Evolutionary conservation across 53 echinoderm and acorn worm genomes (phyloP), one percentile per base, ranked within the genome.

Genomic region (Temnopleurus reevesii): DNA sequence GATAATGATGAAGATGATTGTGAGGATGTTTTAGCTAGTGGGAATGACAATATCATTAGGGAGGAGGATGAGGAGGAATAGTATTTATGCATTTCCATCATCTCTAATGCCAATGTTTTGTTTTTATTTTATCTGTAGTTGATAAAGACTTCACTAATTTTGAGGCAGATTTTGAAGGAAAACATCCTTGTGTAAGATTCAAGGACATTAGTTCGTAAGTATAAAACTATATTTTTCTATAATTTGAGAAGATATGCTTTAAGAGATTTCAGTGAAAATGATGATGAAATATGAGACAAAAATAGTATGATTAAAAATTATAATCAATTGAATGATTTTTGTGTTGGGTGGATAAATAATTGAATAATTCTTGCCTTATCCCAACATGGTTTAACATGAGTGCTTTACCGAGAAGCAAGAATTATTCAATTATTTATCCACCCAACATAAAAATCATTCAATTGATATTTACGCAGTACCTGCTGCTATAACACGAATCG

Each of bases 171-270:
- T 97, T 97, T 96, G 94, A 94, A 59, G 93, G 89, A 7, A 95
- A 94, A 76, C 94, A 94, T 89, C 98, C 98, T 34, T 93, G 94
- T 77, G 92, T 97, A 33, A 46, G 89, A 41, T 97, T 97, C 83
- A 94, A 27, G 15, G 95, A 97, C 71, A 90, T 86, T 34, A 53
- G 93, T 86, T 94, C 93, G 98, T 97, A 76, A 89, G 91, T 90
- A 21, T 3, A 79, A 26, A 79, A 18, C 59, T 9, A 41, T 26
- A 5, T n/a, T 66, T 66, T 5, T 19, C 19, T 36, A 59, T 4
- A 7, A n/a, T n/a, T 55, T 12, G 5, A 12, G 56, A 23, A 4
- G 24, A n/a, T 56, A n/a, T 8, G 8, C 5, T 56, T 56, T 56
- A 24, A 24, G 56, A 21, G 56, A 56, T 56, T 7, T 4, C n/a